These are phyloP conservation scores for Lepus townsendii DNA, from an alignment of 2,797 vertebrate genomes.

Conservation along the genomic window DNA sequence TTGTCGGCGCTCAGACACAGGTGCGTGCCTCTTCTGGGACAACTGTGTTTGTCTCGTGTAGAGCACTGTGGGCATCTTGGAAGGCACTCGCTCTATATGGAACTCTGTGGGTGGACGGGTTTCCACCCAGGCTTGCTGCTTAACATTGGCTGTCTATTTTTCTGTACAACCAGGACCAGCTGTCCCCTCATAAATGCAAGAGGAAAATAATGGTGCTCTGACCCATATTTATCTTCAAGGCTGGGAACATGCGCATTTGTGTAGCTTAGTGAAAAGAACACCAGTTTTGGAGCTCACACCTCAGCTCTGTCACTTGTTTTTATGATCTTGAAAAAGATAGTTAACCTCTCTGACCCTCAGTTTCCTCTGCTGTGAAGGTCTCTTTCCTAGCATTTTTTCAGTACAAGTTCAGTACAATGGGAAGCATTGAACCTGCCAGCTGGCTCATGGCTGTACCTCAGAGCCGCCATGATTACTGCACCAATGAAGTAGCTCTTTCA, in stretches of 20 bases:
- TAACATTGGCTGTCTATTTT: conserved; percentile 6
- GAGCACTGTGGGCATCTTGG: not conserved
- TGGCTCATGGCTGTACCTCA: not conserved
- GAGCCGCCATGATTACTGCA: not conserved
- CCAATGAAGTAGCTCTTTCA: not conserved
- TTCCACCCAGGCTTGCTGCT: not conserved
- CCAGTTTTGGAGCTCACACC: not conserved
- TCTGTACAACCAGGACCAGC: not conserved
- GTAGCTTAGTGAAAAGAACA: not conserved
- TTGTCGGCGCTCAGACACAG: not conserved
- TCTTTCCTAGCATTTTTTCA: not conserved
- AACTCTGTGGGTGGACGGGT: not conserved
- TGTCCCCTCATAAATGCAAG: not conserved
- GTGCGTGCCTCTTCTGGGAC: no score
- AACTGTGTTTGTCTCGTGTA: not conserved
- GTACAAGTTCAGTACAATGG: not conserved
- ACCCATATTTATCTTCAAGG: not conserved
- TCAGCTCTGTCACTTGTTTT: not conserved
- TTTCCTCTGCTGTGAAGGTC: conserved; percentile 28
- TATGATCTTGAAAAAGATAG: not conserved
- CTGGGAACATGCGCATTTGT: not conserved
- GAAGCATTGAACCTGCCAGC: not conserved
- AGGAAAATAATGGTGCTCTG: not conserved
- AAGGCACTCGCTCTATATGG: not conserved
- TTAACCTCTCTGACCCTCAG: conserved; percentile 9